Evolutionary conservation across 1,140 invertebrate species (phyloP).

Genomic region (Caligus rogercresseyi): DNA sequence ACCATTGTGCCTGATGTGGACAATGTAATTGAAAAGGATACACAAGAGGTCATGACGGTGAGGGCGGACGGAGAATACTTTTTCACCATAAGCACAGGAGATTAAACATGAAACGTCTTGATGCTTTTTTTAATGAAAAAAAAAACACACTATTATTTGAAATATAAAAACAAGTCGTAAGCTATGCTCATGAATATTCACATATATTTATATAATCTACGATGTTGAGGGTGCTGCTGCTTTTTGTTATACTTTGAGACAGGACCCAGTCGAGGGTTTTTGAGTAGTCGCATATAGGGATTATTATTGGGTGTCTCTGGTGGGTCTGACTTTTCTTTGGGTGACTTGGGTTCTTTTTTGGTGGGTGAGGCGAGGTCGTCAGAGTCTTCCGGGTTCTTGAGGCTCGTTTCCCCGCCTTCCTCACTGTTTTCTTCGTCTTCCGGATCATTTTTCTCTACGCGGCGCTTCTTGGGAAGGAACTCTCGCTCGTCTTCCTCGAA

Average conservation of each 20-base stretch:
- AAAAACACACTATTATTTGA: background rate
- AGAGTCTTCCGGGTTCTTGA: background rate
- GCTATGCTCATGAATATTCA: no score
- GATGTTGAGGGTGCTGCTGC: background rate
- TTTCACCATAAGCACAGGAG: background rate
- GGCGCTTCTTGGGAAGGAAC: constrained; percentile 36
- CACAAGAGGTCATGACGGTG: background rate
- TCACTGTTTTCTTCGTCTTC: constrained; percentile 23
- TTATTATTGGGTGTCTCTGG: background rate
- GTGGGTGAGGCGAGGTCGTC: background rate
- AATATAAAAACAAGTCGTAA: no score
- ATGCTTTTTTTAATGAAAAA: no score
- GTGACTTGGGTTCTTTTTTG: background rate
- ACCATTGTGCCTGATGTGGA: background rate
- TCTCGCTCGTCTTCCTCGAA: constrained; percentile 67
- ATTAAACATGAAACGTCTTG: background rate
- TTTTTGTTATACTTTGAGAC: background rate
- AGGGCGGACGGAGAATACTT: background rate
- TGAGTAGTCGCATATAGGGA: background rate
- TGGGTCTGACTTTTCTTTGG: background rate
- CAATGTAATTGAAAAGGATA: background rate
- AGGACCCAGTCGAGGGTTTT: background rate
- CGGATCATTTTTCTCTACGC: constrained; percentile 22
- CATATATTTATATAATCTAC: background rate
- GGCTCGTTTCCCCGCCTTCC: constrained; percentile 19